These are phyloP conservation scores for Tachysurus vachellii DNA, from an alignment of 2,113 vertebrate genomes.

Conservation along the genomic window DNA sequence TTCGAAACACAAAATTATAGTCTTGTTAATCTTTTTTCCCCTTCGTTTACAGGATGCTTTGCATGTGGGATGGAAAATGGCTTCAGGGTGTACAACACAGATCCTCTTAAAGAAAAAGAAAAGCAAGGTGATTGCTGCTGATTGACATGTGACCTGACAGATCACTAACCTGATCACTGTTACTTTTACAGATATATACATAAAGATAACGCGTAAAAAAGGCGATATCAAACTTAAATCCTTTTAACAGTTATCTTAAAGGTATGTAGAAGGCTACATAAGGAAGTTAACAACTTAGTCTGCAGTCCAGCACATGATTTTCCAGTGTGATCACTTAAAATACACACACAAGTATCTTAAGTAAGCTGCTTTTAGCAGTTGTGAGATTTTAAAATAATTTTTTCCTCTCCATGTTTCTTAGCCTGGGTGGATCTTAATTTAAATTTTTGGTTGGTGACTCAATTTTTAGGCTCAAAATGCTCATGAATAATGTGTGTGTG, in stretches of 20 bases:
- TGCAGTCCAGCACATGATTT: conserved; percentile 47
- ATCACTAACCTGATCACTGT: neutral
- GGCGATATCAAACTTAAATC: neutral
- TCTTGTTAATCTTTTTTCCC: neutral
- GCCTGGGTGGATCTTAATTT: neutral
- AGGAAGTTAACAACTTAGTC: conserved; percentile 53
- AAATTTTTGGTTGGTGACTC: neutral
- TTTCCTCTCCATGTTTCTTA: neutral
- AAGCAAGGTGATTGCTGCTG: conserved; percentile 85
- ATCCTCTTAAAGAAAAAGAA: conserved; percentile 98
- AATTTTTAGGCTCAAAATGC: neutral
- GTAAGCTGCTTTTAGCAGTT: too few relatives aligned
- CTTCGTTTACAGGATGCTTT: conserved; percentile 85
- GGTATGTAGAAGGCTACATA: conserved; percentile 1
- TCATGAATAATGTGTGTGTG: neutral
- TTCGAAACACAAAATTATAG: neutral
- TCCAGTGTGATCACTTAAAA: neutral
- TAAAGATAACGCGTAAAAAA: neutral
- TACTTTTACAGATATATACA: neutral
- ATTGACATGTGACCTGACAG: neutral
- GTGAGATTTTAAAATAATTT: neutral
- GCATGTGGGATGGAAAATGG: conserved; percentile 99
- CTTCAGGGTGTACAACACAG: conserved; percentile 97
- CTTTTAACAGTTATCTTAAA: neutral
- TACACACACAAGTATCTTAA: neutral